Percentiles rank a stretch among this genome's conserved stretches.
phyloP scores from a whole-genome alignment of 1,140 invertebrate genomes.

The Procambarus clarkii region DNA sequence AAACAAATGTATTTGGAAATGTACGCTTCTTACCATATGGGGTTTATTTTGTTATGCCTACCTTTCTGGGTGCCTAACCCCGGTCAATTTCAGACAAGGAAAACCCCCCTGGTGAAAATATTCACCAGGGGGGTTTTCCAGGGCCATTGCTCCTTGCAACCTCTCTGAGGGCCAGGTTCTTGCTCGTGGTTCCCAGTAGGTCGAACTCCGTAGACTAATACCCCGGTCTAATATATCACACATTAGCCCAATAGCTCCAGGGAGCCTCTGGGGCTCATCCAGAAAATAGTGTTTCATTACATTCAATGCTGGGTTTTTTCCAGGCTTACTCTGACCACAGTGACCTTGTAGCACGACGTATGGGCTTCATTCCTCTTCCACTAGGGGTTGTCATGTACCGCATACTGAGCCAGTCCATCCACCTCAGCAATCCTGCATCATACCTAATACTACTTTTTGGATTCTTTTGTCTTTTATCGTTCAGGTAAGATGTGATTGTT shows the following conservation, averaged over 20 bases:
- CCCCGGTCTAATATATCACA: no score
- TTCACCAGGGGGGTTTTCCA: not conserved
- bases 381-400: constrained; percentile 91
- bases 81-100: no score
- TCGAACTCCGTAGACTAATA: no score
- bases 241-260: no score
- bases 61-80: no score
- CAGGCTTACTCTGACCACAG: constrained; percentile 98
- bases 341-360: constrained; percentile 94
- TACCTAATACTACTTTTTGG: constrained; percentile 84
- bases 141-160: no score
- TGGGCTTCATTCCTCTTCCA: constrained; percentile 98
- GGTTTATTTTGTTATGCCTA: no score
- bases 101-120: not conserved
- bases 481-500: constrained; percentile 74
- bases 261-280: no score
- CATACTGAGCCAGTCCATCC: constrained; percentile 84
- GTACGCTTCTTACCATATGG: no score
- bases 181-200: no score
- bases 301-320: constrained; percentile 5
- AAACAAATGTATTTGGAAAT: no score
- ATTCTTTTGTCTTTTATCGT: constrained; percentile 87
- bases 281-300: not conserved
- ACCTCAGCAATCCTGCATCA: constrained; percentile 80
- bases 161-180: no score